Evolutionary conservation across 2,888 invertebrate species (phyloP), one percentile per base, ranked within the genome.

Genomic region (Eurytoma californica): DNA sequence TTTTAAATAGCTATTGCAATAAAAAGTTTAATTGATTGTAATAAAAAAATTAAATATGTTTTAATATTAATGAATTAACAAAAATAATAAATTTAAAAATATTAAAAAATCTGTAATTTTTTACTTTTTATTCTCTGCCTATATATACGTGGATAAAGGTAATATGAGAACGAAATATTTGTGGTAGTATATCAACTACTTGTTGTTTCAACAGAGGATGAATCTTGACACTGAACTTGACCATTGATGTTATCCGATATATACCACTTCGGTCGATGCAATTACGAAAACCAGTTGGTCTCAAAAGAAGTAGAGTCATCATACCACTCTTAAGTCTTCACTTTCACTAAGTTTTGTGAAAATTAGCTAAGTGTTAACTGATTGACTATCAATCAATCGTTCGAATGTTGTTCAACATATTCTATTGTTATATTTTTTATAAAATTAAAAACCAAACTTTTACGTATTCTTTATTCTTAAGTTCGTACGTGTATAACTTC

Each of bases 241-340:
- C n/a, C n/a, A 53, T 5, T 5, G 53, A 53, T 53, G 53, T 39
- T 39, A 39, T 39, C 39, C 39, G 5, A 39, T 39, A 39, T 39
- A 9, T 9, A 39, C 39, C 39, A 9, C 39, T 39, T 39, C 39
- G 7, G 39, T 39, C 9, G 39, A 5, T 55, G 24, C 16, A 51
- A 57, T 57, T 39, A 69, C 39, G 55, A 69, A 39, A 69, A 69
- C 68, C 55, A 13, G 68, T 69, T 57, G 14, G 18, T 53, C 13
- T 57, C 57, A 69, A 69, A 69, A 69, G 39, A 69, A 69, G 20
- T 69, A 28, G 28, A 68, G 57, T 69, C 68, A 69, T 69, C 68
- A 39, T 57, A 57, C 68, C 14, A 18, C 57, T 69, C 18, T 51
- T 51, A 3, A 69, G 39, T 39, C 57, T 69, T 69, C 20, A 69